Percentiles rank a stretch among this genome's conserved stretches.
These are phyloP conservation scores for Aphidoletes aphidimyza DNA, from an alignment of 2,888 invertebrate genomes.

Conservation along the genomic window DNA sequence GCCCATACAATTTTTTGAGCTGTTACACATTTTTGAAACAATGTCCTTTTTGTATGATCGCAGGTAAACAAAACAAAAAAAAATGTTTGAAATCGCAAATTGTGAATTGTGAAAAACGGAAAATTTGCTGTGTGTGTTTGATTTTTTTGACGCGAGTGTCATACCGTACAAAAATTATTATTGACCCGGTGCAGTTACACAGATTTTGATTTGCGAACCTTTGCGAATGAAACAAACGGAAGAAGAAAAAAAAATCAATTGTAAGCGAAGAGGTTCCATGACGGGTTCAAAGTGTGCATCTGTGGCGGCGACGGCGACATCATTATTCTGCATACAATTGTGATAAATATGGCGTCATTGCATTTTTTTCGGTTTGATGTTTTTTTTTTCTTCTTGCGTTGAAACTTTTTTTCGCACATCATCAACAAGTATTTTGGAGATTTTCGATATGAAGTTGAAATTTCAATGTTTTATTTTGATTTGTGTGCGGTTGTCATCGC, in stretches of 20 bases:
- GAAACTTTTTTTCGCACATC: neutral
- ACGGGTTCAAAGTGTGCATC: slow-evolving; percentile 8
- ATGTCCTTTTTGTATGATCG: slow-evolving; percentile 43
- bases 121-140: neutral
- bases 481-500: neutral
- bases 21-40: neutral
- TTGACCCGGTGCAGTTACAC: slow-evolving; percentile 17
- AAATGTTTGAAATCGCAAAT: no score
- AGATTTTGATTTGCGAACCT: neutral
- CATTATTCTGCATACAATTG: slow-evolving; percentile 11
- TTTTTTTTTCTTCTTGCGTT: neutral
- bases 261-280: neutral
- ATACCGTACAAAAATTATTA: neutral
- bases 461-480: neutral
- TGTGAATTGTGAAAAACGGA: no score
- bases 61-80: no score
- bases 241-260: slow-evolving; percentile 38
- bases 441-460: neutral
- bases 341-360: slow-evolving; percentile 27
- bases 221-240: no score
- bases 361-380: no score
- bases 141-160: neutral
- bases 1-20: neutral
- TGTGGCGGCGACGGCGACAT: slow-evolving; percentile 46
- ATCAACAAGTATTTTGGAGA: neutral